Evolutionary conservation across 2,888 invertebrate genomes (phyloP).

Genomic region (Polyommatus icarus): DNA sequence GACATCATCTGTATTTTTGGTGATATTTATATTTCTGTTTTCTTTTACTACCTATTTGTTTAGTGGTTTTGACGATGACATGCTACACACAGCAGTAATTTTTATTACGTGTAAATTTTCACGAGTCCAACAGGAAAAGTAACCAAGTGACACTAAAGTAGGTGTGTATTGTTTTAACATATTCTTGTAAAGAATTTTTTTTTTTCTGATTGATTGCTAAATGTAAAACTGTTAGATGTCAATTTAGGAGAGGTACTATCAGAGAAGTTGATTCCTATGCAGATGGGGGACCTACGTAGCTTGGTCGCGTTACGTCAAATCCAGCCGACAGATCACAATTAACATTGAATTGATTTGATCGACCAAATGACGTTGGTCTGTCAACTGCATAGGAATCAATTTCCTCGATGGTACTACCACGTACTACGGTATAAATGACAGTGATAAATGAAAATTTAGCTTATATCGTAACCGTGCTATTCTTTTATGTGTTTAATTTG

Average conservation of each 20-base stretch:
- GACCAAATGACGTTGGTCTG: too few relatives aligned
- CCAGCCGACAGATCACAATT: too few relatives aligned
- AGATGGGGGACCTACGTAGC: too few relatives aligned
- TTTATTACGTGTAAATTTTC: not conserved
- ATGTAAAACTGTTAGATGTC: not conserved
- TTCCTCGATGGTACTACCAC: too few relatives aligned
- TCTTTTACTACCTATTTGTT: not conserved
- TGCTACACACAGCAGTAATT: not conserved
- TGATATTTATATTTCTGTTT: slow-evolving; percentile 8
- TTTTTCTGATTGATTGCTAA: not conserved
- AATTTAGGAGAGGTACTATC: not conserved
- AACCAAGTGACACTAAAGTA: not conserved
- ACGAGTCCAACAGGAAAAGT: slow-evolving; percentile 1
- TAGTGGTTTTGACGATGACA: not conserved
- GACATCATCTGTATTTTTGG: slow-evolving; percentile 10
- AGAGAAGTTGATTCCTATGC: too few relatives aligned
- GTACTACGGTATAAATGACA: too few relatives aligned
- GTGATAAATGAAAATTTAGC: too few relatives aligned
- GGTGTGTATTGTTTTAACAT: not conserved
- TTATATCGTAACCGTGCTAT: too few relatives aligned
- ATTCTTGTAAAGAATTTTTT: not conserved
- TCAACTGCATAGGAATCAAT: too few relatives aligned
- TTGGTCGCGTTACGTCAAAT: too few relatives aligned
- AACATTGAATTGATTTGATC: too few relatives aligned
- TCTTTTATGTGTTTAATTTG: too few relatives aligned